These are phyloP conservation scores for Drosophila obscura DNA, from an alignment of 1,140 invertebrate species.

Conservation along the genomic window DNA sequence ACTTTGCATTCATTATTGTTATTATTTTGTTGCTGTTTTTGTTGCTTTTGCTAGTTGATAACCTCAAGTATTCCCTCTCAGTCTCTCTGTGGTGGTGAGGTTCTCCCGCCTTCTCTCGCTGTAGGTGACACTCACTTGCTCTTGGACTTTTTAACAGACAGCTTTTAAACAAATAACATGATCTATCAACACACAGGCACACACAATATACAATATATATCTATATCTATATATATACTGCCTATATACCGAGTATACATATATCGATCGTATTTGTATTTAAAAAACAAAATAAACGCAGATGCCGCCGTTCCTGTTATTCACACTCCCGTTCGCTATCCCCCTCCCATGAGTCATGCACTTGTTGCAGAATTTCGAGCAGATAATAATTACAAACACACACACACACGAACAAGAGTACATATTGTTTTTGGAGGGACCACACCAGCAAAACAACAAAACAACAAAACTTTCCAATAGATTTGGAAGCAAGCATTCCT, in stretches of 20 bases:
- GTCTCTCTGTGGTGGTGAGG: slow-evolving; percentile 6
- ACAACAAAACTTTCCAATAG: slow-evolving; percentile 47
- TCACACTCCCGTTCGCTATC: slow-evolving; percentile 42
- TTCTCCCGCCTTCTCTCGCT: slow-evolving; percentile 25
- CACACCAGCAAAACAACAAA: not conserved
- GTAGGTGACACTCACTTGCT: slow-evolving; percentile 51
- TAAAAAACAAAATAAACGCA: slow-evolving; percentile 68
- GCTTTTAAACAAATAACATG: slow-evolving; percentile 48
- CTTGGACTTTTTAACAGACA: slow-evolving; percentile 47
- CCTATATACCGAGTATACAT: slow-evolving; percentile 10
- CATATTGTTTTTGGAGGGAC: slow-evolving; percentile 18
- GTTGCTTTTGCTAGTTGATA: slow-evolving; percentile 49
- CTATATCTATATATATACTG: slow-evolving; percentile 5
- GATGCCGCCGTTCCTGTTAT: slow-evolving; percentile 56
- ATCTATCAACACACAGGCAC: slow-evolving; percentile 21
- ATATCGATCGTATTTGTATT: slow-evolving; percentile 41
- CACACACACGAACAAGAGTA: slow-evolving; percentile 8
- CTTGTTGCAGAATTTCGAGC: slow-evolving; percentile 73
- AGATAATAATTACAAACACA: slow-evolving; percentile 61
- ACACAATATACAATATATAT: slow-evolving; percentile 17
- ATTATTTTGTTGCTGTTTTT: slow-evolving; percentile 42
- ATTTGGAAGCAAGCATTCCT: slow-evolving; percentile 19
- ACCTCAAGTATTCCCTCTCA: slow-evolving; percentile 43
- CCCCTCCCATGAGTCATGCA: slow-evolving; percentile 65
- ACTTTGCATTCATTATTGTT: slow-evolving; percentile 49